Base-by-base conservation (phyloP, 1,140 invertebrate species). In the Choristoneura fumiferana region DNA sequence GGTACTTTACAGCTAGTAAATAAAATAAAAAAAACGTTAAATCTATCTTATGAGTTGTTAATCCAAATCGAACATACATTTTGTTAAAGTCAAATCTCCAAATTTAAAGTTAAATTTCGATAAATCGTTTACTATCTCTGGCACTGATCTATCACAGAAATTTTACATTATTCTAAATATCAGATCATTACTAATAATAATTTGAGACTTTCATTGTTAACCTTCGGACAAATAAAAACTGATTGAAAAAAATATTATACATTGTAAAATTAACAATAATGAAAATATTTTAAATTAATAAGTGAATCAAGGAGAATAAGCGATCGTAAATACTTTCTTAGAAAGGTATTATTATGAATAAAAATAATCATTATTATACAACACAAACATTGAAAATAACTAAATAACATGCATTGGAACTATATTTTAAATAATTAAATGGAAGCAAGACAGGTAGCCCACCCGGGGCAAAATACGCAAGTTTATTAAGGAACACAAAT, bases 81-180 rank as follows among this genome's bases (percentile, higher is more conserved):
- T 49, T n/a, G 10, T 6, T 8, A 8, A 15, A 33, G 17, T 49
- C 0, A 12, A 49, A 22, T 49, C 0, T 9, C 22, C 13, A 45
- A 18, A 18, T 5, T 15, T 1, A 12, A 33, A 8, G 43, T 17
- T 33, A 10, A 22, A 33, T 49, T 18, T 29, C 8, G 18, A 9
- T 49, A 39, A 39, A 12, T 13, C n/a, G 37, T 39, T 12, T 39
- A 39, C 10, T n/a, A 39, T 61, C 57, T 49, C 73, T 81, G 81
- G 81, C 81, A 84, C 81, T 74, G 60, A 55, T 34, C 53, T 84
- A 84, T 84, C 81, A 84, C 81, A 81, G 76, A 69, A 73, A 60
- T 66, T 15, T 33, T 40, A 57, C 6, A 36, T 22, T 57, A 40
- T 15, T 36, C 34, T 34, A 34, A 35, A 13, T 14, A 35, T 35